These are phyloP conservation scores for Eolophus roseicapilla DNA, from an alignment of 2,113 vertebrate genomes.

Conservation along the genomic window DNA sequence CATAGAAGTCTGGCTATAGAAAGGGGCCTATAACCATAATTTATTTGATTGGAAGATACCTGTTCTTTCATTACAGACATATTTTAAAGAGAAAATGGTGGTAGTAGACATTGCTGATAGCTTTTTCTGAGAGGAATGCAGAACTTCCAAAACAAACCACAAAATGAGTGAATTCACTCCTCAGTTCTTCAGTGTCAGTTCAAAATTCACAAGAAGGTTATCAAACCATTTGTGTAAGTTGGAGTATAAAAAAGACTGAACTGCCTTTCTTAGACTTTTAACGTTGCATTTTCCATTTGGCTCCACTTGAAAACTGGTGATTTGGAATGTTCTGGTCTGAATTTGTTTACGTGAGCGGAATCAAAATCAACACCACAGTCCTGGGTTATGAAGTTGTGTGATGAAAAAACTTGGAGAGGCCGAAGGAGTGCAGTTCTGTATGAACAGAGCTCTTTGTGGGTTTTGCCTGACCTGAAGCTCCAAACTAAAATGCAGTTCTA, in stretches of 20 bases:
- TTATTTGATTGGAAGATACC: neutral
- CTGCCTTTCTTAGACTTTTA: neutral
- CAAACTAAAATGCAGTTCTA: neutral
- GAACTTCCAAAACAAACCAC: neutral
- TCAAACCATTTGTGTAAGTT: neutral
- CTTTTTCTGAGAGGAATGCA: neutral
- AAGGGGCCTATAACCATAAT: neutral
- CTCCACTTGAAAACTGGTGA: neutral
- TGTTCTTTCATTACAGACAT: neutral
- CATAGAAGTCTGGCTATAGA: neutral
- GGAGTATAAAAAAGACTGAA: neutral
- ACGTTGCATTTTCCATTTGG: neutral
- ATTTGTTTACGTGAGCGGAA: neutral
- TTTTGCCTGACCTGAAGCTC: neutral
- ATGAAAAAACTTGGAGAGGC: neutral
- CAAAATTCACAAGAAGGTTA: neutral
- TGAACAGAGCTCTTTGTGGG: neutral
- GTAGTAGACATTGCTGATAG: neutral
- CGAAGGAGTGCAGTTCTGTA: accelerated
- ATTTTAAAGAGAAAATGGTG: neutral
- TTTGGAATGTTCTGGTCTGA: neutral
- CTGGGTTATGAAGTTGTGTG: neutral
- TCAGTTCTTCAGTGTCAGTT: neutral
- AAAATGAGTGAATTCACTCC: neutral
- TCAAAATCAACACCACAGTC: neutral